Conservation (phyloP, 2,113 vertebrate species). For the Carassius gibelio region DNA sequence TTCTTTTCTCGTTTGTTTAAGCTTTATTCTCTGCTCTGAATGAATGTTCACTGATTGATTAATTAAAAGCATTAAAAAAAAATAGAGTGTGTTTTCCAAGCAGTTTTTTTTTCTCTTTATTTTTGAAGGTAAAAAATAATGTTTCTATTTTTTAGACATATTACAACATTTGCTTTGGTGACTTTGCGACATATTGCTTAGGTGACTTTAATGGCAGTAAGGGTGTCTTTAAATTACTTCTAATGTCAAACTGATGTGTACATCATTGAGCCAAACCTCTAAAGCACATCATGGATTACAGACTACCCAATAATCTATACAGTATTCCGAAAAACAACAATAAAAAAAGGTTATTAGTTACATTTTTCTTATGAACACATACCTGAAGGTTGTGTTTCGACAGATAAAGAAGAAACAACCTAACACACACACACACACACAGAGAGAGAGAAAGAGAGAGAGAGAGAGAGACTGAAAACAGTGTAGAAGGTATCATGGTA, state of each 20-base stretch:
- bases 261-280: background rate
- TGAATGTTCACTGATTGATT: background rate
- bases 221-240: background rate
- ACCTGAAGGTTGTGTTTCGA: constrained; percentile 25
- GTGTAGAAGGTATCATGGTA: constrained; percentile 19
- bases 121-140: background rate
- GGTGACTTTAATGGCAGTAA: background rate
- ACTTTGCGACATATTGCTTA: background rate
- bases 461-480: background rate
- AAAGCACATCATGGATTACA: background rate
- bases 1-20: background rate
- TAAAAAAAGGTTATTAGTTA: background rate
- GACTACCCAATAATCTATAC: background rate
- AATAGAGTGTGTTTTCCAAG: background rate
- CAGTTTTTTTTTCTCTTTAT: constrained; percentile 6
- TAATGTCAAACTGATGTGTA: constrained; percentile 1
- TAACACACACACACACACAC: background rate
- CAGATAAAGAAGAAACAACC: background rate
- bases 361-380: constrained; percentile 12
- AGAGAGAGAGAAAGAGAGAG: no score
- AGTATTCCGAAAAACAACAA: background rate
- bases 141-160: background rate
- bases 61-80: background rate
- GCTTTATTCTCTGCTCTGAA: background rate
- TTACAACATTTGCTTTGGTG: background rate